Percentiles rank a stretch among this genome's conserved stretches.
These are phyloP conservation scores for Eulithis prunata DNA, from an alignment of 2,888 invertebrate species.

Conservation along the genomic window DNA sequence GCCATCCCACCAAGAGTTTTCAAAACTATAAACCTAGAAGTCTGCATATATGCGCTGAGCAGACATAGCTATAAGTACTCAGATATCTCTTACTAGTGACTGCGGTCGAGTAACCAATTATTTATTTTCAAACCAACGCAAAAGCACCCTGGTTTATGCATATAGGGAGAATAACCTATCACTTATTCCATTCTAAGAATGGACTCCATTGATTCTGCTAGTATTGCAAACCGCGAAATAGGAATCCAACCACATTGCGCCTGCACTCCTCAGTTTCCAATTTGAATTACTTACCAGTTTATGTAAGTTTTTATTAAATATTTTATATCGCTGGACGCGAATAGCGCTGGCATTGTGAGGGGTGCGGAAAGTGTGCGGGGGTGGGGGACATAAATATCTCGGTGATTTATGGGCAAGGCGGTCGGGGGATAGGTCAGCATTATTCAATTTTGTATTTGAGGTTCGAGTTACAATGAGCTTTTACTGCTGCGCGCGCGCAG, in stretches of 20 bases:
- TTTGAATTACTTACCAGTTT: conserved; percentile 80
- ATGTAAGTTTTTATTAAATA: conserved; percentile 82
- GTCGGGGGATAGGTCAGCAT: conserved; percentile 85
- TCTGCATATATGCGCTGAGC: neutral
- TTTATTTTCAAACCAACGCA: conserved; percentile 40
- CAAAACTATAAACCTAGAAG: neutral
- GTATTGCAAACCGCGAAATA: conserved; percentile 71
- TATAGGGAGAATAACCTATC: conserved; percentile 44
- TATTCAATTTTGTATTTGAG: conserved; percentile 85
- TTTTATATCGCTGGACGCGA: conserved; percentile 78
- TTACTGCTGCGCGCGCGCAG: conserved; percentile 77
- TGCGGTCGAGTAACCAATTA: conserved; percentile 37
- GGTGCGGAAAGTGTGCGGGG: conserved; percentile 63
- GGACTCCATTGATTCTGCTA: conserved; percentile 54
- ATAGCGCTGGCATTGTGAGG: conserved; percentile 63
- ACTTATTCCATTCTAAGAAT: conserved; percentile 56
- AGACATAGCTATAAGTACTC: neutral
- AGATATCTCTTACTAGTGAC: conserved; percentile 8
- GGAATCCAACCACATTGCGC: conserved; percentile 66
- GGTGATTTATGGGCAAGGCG: conserved; percentile 82
- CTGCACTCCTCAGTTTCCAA: conserved; percentile 71
- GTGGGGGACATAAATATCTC: conserved; percentile 82
- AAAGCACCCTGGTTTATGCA: conserved; percentile 35
- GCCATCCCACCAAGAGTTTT: conserved; percentile 5
- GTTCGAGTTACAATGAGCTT: conserved; percentile 83